Evolutionary conservation across 2,113 vertebrate species (phyloP), one percentile per base, ranked within the genome.

Genomic region (Engraulis encrasicolus): DNA sequence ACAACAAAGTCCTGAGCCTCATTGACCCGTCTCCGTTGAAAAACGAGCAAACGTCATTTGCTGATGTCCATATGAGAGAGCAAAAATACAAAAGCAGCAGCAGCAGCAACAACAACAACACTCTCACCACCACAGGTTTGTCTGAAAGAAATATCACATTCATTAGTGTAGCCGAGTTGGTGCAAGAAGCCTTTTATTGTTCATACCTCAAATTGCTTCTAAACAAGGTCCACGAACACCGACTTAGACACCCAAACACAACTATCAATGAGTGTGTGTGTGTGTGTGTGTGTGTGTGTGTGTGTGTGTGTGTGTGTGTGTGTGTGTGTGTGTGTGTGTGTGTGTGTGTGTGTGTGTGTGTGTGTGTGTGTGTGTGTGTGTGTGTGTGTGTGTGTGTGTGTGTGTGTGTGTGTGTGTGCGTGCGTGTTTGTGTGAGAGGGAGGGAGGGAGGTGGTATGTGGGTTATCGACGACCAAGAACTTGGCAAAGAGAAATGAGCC

Each of bases 71-170:
- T 14, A 34, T 34, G 66, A 74, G 66, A 74, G 66, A 74, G 78
- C 36, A 85, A 27, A 81, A 66, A 81, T 36, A 58, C n/a, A 71
- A 17, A 78, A 89, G 58, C 83, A 19, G n/a, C n/a, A 36, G 34
- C 88, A 92, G 90, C 90, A 89, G 85, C 90, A 92, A 86, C 89
- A n/a, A n/a, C n/a, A n/a, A n/a, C n/a, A n/a, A n/a, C 88, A 90
- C 87, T 84, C 85, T 82, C 89, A 89, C 90, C 27, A 85, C 86
- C 86, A 86, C 91, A 81, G 81, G n/a, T n/a, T n/a, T n/a, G n/a
- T 71, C 83, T 85, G 85, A 87, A 9, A 91, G 88, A 92, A 90
- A 91, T 89, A 89, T 81, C 90, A 87, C 86, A 89, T 84, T 86
- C 37, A 91, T 92, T 91, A 92, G 82, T 77, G 78, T 66, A 27